phyloP scores from a whole-genome alignment of 1,140 invertebrate genomes.

The Ostrea denselamellosa region DNA sequence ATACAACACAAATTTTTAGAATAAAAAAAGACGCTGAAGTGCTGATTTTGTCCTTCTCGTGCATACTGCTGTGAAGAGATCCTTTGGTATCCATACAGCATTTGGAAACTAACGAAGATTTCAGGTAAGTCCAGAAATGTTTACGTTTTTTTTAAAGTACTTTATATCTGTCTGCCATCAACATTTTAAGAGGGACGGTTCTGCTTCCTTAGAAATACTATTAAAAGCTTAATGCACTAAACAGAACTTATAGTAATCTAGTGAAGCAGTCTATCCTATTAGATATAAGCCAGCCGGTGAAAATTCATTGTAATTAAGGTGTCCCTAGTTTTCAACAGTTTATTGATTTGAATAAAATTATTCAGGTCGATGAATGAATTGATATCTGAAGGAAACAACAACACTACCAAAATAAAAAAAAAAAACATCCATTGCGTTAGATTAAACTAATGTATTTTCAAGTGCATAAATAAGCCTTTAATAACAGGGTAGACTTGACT shows the following conservation, averaged over 20 bases:
- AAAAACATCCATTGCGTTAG: not conserved
- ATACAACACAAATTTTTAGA: slow-evolving; percentile 12
- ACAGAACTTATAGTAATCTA: not conserved
- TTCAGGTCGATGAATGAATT: not conserved
- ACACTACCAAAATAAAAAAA: too few species aligned
- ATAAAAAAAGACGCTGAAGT: not conserved
- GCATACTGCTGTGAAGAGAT: not conserved
- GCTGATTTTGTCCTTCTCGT: not conserved
- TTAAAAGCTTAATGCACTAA: not conserved
- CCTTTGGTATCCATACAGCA: not conserved
- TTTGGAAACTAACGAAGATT: not conserved
- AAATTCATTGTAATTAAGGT: not conserved
- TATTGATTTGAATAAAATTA: slow-evolving; percentile 1
- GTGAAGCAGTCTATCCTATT: not conserved
- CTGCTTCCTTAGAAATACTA: not conserved
- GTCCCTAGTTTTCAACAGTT: slow-evolving; percentile 1
- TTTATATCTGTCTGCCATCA: not conserved
- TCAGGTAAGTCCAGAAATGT: not conserved
- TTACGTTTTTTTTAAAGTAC: not conserved
- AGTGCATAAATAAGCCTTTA: slow-evolving; percentile 6
- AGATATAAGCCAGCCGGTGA: not conserved
- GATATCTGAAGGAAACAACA: too few species aligned
- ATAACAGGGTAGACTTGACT: not conserved
- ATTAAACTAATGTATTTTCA: not conserved
- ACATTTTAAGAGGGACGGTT: not conserved